These are phyloP conservation scores for Oreortyx pictus DNA, from an alignment of 2,797 vertebrate species.

Conservation along the genomic window DNA sequence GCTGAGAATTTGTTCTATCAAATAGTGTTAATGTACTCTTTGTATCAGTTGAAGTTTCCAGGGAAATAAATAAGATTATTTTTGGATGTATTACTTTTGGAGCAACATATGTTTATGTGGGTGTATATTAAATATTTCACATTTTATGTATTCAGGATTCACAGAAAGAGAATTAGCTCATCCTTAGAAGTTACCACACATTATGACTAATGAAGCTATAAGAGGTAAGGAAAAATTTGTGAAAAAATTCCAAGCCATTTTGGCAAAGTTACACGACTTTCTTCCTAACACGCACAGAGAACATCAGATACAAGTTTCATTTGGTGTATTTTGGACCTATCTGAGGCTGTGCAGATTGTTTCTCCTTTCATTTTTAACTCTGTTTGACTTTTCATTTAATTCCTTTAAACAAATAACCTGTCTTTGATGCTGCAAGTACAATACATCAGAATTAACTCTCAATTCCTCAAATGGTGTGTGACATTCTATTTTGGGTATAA, in stretches of 20 bases:
- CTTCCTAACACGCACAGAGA: background rate
- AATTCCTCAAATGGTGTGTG: background rate
- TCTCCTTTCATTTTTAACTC: background rate
- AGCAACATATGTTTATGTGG: too few relatives aligned
- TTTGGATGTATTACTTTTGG: too few relatives aligned
- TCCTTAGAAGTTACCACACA: background rate
- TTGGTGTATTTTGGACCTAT: background rate
- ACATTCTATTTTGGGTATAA: fast-evolving
- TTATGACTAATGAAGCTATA: background rate
- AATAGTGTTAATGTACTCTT: too few relatives aligned
- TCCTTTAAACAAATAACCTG: background rate
- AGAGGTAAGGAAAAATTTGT: background rate
- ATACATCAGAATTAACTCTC: background rate
- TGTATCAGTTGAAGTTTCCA: too few relatives aligned
- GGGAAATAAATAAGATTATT: too few relatives aligned
- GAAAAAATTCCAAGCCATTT: background rate
- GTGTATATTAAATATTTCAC: background rate
- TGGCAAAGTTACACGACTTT: background rate
- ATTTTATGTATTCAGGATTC: background rate
- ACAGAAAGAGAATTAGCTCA: background rate
- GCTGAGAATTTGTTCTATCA: too few relatives aligned
- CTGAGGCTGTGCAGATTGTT: background rate
- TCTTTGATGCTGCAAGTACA: background rate
- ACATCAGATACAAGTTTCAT: background rate
- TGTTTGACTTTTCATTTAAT: background rate